Evolutionary conservation across 1,140 invertebrate species (phyloP).

Genomic region (Pogonus chalceus): DNA sequence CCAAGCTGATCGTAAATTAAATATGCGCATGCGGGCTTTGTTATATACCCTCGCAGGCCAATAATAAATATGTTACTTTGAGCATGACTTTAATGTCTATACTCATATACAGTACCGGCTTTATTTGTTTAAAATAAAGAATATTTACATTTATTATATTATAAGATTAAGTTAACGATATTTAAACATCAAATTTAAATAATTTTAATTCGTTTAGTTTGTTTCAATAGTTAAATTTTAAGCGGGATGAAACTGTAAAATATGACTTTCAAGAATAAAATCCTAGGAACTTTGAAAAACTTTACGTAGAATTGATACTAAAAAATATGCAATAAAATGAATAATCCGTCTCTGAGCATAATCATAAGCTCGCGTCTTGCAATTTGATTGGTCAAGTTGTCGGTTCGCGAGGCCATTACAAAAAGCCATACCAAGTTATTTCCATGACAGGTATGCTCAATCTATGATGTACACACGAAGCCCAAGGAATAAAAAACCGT

Average conservation of each 20-base stretch:
- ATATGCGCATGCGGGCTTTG: background rate
- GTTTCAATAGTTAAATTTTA: too few species aligned
- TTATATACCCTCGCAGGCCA: background rate
- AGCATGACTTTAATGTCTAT: background rate
- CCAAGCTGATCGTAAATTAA: background rate
- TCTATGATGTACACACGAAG: slow-evolving; percentile 21
- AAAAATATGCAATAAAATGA: too few species aligned
- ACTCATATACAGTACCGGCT: background rate
- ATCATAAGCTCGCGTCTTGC: slow-evolving; percentile 1
- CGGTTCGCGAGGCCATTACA: slow-evolving; percentile 2
- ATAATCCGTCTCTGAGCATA: background rate
- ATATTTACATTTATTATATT: too few species aligned
- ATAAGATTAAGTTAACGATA: too few species aligned
- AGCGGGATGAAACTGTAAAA: too few species aligned
- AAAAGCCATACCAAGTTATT: slow-evolving; percentile 14
- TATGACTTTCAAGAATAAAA: too few species aligned
- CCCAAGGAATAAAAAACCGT: slow-evolving; percentile 18
- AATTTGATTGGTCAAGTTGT: slow-evolving; percentile 1
- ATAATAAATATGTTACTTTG: slow-evolving; percentile 1
- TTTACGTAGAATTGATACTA: too few species aligned
- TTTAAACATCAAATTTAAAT: too few species aligned
- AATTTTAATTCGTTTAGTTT: too few species aligned
- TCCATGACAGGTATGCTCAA: slow-evolving; percentile 17
- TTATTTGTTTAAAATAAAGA: too few species aligned
- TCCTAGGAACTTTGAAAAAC: too few species aligned